Percentiles rank a stretch among this genome's conserved stretches.
Evolutionary conservation across 2,797 vertebrate species (phyloP).

Genomic region (Dryobates pubescens): DNA sequence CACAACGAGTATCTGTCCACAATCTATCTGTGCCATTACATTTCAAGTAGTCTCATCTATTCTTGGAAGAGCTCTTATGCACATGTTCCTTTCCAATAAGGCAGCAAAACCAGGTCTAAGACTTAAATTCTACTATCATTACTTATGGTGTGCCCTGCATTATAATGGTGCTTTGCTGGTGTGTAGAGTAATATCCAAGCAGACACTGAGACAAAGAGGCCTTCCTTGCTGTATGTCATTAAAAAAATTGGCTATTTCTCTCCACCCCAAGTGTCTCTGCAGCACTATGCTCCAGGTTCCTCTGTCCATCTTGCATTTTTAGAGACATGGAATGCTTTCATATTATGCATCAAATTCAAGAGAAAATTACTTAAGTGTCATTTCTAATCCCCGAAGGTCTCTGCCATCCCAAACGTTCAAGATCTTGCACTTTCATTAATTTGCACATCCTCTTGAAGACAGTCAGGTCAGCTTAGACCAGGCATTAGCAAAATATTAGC

Average conservation of each 20-base stretch:
- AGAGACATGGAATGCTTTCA: not conserved
- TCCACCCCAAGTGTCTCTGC: not conserved
- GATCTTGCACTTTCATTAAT: constrained; percentile 14
- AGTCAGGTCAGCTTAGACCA: not conserved
- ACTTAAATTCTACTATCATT: fast-evolving
- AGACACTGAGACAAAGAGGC: not conserved
- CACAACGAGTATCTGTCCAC: constrained; percentile 5
- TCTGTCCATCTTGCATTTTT: not conserved
- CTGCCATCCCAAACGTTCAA: not conserved
- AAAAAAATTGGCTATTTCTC: not conserved
- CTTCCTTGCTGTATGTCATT: not conserved
- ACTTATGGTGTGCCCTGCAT: not conserved
- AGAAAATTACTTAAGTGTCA: constrained; percentile 30
- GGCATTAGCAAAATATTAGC: not conserved
- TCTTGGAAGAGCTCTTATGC: not conserved
- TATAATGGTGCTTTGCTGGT: not conserved
- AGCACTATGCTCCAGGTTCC: not conserved
- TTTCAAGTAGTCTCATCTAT: not conserved
- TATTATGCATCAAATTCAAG: not conserved
- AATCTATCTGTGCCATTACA: not conserved
- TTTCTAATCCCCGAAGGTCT: constrained; percentile 29
- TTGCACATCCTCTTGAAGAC: not conserved
- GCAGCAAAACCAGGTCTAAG: not conserved
- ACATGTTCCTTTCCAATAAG: not conserved
- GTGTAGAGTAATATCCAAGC: not conserved